Evolutionary conservation across 2,113 vertebrate genomes (phyloP), one percentile per base, ranked within the genome.

Genomic region (Zeus faber): DNA sequence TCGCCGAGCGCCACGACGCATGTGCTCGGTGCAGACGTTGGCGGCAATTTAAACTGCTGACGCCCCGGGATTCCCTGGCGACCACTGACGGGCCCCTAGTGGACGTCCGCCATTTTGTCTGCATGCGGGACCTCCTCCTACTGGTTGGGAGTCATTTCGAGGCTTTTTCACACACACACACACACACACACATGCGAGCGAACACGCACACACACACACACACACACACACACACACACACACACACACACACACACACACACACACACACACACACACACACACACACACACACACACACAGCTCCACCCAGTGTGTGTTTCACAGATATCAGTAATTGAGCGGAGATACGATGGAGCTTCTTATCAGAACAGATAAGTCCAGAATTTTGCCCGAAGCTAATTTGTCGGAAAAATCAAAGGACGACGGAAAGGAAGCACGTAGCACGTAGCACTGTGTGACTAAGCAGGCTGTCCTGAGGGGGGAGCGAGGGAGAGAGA

Each of bases 201-300:
- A 6, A 29, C 27, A 29, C 27, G 10, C 27, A 29, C 10, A 10
- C 1, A 4, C 27, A 29, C 27, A 6, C 10, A 10, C 27, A 29
- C 10, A 29, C 27, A 10, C n/a, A 14, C 37, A 14, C n/a, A n/a
- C 37, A 39, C n/a, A n/a, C 37, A 14, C 37, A 40, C 37, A 40
- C 16, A 40, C 37, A 40, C 16, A 17, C 37, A 16, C 37, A 16
- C 37, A 40, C 37, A 16, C 22, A 18, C 48, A 31, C 14, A 21
- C 9, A 20, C 61, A 58, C 58, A 55, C 58, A 55, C 57, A 47
- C 37, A 16, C 37, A 40, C 13, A 40, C 13, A 40, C 16, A 14
- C 37, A 40, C 31, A 33, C n/a, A n/a, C n/a, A n/a, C n/a, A n/a
- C 24, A 3, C 27, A 37, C 18, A 24, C 20, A 2, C 31, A 27